These are phyloP conservation scores for Drosophila athabasca DNA, from an alignment of 1,140 invertebrate genomes.

Conservation along the genomic window DNA sequence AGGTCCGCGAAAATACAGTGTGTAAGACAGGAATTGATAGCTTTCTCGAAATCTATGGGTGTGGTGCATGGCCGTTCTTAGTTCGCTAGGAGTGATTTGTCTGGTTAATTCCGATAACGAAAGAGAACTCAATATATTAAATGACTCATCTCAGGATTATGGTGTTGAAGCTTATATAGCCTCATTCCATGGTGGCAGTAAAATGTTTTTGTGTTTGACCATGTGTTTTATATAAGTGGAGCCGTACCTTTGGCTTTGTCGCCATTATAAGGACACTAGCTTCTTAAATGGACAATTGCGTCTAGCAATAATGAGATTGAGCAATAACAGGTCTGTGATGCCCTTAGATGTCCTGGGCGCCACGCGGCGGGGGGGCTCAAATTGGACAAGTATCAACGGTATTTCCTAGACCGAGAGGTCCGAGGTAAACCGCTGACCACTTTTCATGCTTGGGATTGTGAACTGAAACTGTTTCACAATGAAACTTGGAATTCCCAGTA, in stretches of 20 bases:
- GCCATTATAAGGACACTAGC: constrained; percentile 85
- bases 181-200: constrained; percentile 42
- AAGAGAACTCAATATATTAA: constrained; percentile 86
- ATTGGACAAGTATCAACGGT: too few species aligned
- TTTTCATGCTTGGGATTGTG: constrained; percentile 92
- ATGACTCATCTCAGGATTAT: constrained; percentile 42
- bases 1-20: too few species aligned
- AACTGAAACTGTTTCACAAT: constrained; percentile 91
- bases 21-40: constrained; percentile 80
- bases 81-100: constrained; percentile 92
- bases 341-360: too few species aligned
- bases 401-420: constrained; percentile 84
- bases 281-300: constrained; percentile 87
- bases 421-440: constrained; percentile 91
- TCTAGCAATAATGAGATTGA: too few species aligned
- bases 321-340: too few species aligned
- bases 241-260: constrained; percentile 47
- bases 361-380: too few species aligned
- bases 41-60: constrained; percentile 91
- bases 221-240: too few species aligned
- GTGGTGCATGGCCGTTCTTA: too few species aligned
- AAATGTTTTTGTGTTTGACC: constrained; percentile 50
- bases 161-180: constrained; percentile 48
- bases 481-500: constrained; percentile 96
- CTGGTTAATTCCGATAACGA: constrained; percentile 95